Evolutionary conservation across 2,888 invertebrate species (phyloP).

Genomic region (Xanthorhoe designata): DNA sequence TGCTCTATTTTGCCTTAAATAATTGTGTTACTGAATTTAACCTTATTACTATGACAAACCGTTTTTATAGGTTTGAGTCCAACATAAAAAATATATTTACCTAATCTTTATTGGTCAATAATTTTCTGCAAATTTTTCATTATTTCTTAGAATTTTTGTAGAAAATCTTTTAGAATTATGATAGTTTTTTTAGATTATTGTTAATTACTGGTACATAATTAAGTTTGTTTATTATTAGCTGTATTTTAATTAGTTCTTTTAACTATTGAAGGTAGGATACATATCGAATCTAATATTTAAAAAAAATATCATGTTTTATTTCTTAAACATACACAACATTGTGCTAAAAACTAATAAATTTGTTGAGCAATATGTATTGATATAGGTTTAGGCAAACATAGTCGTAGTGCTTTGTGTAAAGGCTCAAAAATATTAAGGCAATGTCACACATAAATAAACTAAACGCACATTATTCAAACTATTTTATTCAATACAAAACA

Average conservation of each 20-base stretch:
- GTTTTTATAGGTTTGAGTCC: neutral
- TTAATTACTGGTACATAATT: constrained; percentile 4
- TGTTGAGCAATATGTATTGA: constrained; percentile 5
- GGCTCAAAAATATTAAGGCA: neutral
- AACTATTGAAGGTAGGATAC: neutral
- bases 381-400: neutral
- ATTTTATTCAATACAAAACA: constrained; percentile 78
- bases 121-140: neutral
- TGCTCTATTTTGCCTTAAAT: neutral
- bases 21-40: neutral
- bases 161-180: constrained; percentile 6
- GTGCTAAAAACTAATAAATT: neutral
- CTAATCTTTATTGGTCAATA: neutral
- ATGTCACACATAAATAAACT: constrained; percentile 40
- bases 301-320: neutral
- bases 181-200: constrained; percentile 16
- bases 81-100: neutral
- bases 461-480: constrained; percentile 59
- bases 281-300: no score
- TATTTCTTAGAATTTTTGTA: constrained; percentile 1
- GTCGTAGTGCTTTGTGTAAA: neutral
- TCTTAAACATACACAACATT: constrained; percentile 1
- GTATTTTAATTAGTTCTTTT: constrained; percentile 5
- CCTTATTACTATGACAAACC: neutral
- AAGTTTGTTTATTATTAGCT: constrained; percentile 10